Conservation (phyloP, 2,888 invertebrate genomes). For the Tetragonula carbonaria region DNA sequence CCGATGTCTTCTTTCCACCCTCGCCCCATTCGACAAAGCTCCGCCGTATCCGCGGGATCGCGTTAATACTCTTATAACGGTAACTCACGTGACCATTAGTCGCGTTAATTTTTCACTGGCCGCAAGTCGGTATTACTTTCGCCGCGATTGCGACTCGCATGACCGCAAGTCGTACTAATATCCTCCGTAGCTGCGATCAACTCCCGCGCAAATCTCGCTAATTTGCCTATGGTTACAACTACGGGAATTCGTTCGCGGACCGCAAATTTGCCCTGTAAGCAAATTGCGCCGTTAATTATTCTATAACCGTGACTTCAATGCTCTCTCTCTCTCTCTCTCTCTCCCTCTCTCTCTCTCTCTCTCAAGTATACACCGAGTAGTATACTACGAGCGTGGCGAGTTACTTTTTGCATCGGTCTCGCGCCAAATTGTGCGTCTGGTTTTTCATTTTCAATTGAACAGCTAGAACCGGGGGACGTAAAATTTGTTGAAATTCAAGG, state of each 20-base stretch:
- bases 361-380: background rate
- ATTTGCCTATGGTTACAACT: slow-evolving; percentile 29
- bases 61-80: background rate
- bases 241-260: slow-evolving; percentile 37
- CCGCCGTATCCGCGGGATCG: background rate
- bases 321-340: background rate
- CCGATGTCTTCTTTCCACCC: background rate
- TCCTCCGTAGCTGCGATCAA: slow-evolving; percentile 37
- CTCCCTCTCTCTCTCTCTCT: background rate
- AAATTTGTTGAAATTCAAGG: no score
- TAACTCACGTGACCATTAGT: slow-evolving; percentile 15
- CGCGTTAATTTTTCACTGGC: slow-evolving; percentile 42
- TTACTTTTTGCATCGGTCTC: background rate
- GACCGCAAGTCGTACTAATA: slow-evolving; percentile 45
- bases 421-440: background rate
- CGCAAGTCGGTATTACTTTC: slow-evolving; percentile 8
- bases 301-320: slow-evolving; percentile 24
- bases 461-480: no score
- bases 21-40: background rate
- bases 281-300: slow-evolving; percentile 40
- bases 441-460: background rate
- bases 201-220: slow-evolving; percentile 36
- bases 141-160: slow-evolving; percentile 31
- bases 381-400: background rate
- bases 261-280: slow-evolving; percentile 48